These are phyloP conservation scores for Sarcophilus harrisii DNA, from an alignment of 2,797 vertebrate species.

Conservation along the genomic window DNA sequence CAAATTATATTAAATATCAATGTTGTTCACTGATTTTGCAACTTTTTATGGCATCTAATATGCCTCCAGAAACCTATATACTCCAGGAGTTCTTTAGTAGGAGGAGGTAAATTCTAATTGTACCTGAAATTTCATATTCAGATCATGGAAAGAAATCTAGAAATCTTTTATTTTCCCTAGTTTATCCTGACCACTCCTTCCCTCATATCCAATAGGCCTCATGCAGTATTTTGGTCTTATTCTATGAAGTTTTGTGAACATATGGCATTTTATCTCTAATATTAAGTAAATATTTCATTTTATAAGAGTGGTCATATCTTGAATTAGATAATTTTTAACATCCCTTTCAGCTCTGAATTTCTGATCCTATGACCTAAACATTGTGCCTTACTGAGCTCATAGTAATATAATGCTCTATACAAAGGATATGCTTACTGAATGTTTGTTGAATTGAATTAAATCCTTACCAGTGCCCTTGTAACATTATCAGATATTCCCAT, in stretches of 20 bases:
- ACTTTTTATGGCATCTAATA: neutral
- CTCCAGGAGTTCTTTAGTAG: neutral
- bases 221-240: neutral
- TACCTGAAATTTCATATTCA: neutral
- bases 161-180: neutral
- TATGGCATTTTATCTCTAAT: neutral
- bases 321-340: neutral
- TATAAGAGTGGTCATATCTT: neutral
- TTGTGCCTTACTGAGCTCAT: neutral
- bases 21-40: neutral
- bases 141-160: neutral
- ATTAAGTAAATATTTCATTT: neutral
- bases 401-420: neutral
- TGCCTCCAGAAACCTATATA: neutral
- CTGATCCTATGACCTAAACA: neutral
- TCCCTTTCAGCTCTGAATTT: neutral
- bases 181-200: neutral
- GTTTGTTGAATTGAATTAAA: neutral
- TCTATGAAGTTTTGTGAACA: neutral
- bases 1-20: neutral
- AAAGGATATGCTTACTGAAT: neutral
- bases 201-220: neutral
- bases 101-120: neutral
- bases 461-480: neutral
- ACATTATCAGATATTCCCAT: constrained; percentile 3